Percentiles rank a stretch among this genome's conserved stretches.
Conservation (phyloP, 1,140 invertebrate genomes). For the Liolophura sinensis region DNA sequence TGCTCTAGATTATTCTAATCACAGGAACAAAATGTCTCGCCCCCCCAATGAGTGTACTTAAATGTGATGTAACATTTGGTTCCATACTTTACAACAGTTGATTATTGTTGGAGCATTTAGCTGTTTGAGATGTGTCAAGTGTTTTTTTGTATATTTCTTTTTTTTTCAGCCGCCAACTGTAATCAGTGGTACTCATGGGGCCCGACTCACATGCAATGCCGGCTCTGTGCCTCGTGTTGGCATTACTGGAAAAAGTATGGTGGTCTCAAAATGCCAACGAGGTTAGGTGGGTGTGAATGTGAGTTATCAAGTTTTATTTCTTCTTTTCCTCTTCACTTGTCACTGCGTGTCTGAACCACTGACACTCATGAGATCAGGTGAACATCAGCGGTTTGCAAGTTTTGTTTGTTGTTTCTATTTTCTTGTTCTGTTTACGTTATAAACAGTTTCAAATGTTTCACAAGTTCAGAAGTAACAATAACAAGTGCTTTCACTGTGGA, state of each 20-base stretch:
- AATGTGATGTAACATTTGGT: background rate
- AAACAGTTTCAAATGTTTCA: too few species aligned
- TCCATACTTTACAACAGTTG: constrained; percentile 1
- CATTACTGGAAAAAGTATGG: constrained; percentile 99
- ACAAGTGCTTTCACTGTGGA: too few species aligned
- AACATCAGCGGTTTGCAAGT: too few species aligned
- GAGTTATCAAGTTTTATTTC: constrained; percentile 5
- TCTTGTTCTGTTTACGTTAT: too few species aligned
- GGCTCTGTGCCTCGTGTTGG: constrained; percentile 93
- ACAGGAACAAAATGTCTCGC: too few species aligned
- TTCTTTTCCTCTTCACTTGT: background rate
- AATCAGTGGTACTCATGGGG: constrained; percentile 97
- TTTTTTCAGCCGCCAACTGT: constrained; percentile 65
- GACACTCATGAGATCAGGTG: too few species aligned
- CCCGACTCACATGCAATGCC: constrained; percentile 76
- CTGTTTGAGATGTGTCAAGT: constrained; percentile 10
- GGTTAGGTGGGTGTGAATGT: constrained; percentile 56
- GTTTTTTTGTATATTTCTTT: constrained; percentile 12
- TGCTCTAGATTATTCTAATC: too few species aligned
- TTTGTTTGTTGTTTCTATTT: too few species aligned
- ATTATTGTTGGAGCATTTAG: too few species aligned
- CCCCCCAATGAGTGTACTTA: too few species aligned
- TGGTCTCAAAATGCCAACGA: constrained; percentile 75
- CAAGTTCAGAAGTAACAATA: too few species aligned
- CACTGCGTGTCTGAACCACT: background rate